Base-by-base conservation (phyloP, 2,113 vertebrate species). In the Bubo blakistoni region DNA sequence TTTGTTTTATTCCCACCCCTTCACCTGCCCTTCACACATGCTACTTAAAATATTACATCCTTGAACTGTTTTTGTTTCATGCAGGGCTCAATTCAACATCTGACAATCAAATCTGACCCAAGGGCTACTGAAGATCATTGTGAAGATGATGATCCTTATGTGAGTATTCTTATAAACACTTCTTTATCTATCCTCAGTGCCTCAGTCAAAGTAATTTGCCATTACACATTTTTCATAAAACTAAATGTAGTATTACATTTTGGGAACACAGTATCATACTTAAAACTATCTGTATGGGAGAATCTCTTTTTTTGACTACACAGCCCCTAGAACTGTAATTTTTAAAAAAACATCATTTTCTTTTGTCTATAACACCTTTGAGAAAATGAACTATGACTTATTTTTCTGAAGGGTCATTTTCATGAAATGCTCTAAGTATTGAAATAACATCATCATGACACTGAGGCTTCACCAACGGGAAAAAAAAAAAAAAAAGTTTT, bases 81-180 rank as follows among this genome's bases (percentile, higher is more conserved):
- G 8, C 36, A 99, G 99, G 99, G 99, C 42, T 99, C 99, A 16
- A 98, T 99, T 92, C 99, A 99, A 96, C 99, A 99, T 94, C 98
- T 99, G 96, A 97, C 98, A 63, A 66, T 99, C 91, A 98, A 98
- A 86, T 94, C 98, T 3, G 98, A 99, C 96, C 98, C 98, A 94
- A 97, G 96, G 58, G 97, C 98, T 77, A 97, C 98, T 0, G 99
- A 99, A 90, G 99, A 99, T 88, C 98, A 99, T 74, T 99, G 99
- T 84, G 99, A 99, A 95, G 98, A 99, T 36, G 99, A 99, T 63
- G 99, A 99, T 59, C 98, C 99, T 29, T 99, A 99, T 72, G 99
- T 99, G 94, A 99, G 99, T 98, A 86, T 47, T 95, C 25, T 36
- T 77, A 38, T 8, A 47, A 88, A 65, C 3, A 30, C 9, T 36